Evolutionary conservation across 2,797 vertebrate genomes (phyloP).

Genomic region (Clarias laeviceps): DNA sequence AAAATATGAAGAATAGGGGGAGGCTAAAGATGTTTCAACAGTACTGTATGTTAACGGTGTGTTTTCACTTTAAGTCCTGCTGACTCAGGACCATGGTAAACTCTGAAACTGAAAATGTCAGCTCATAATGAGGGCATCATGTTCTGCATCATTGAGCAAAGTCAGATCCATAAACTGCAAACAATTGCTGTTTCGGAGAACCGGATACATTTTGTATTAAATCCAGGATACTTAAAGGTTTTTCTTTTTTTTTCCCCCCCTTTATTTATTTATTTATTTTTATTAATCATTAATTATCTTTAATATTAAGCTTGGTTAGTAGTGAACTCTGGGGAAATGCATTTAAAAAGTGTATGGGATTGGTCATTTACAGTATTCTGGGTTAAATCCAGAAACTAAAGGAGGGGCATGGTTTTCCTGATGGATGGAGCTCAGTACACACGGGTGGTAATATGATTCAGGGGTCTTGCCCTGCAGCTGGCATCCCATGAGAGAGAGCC

Average conservation of each 20-base stretch:
- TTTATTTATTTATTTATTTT: too few species aligned
- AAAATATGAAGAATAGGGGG: too few species aligned
- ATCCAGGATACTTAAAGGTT: neutral
- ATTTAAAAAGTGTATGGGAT: constrained; percentile 15
- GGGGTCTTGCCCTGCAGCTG: constrained; percentile 43
- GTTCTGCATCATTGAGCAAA: neutral
- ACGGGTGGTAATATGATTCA: constrained; percentile 36
- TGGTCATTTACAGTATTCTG: neutral
- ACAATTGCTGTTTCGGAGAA: neutral
- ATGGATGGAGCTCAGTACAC: constrained; percentile 16
- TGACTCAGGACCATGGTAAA: neutral
- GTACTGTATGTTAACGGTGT: too few species aligned
- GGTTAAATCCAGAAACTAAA: constrained; percentile 22
- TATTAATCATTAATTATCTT: too few species aligned
- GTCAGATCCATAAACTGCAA: neutral
- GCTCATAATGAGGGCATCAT: neutral
- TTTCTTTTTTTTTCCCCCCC: too few species aligned
- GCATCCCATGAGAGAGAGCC: constrained; percentile 37
- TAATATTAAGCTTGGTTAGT: neutral
- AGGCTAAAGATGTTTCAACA: too few species aligned
- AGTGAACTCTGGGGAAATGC: constrained; percentile 46
- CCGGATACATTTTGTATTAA: neutral
- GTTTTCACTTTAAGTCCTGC: neutral
- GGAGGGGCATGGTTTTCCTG: constrained; percentile 25
- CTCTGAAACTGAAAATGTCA: neutral